Evolutionary conservation across 2,113 vertebrate genomes (phyloP), one percentile per base, ranked within the genome.

Genomic region (Tachycineta bicolor): DNA sequence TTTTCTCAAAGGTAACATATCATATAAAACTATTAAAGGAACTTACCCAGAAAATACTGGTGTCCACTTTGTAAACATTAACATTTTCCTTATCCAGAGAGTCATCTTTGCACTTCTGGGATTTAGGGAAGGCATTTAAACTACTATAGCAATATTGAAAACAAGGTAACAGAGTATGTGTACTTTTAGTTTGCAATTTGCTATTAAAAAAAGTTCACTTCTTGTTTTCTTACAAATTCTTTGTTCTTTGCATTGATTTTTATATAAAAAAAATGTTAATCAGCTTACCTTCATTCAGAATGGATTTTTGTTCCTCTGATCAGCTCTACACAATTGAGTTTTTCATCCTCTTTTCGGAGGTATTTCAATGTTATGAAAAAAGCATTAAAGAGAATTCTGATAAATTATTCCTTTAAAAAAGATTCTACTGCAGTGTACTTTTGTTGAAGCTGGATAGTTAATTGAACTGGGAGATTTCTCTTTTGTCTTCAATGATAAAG

Each of bases 181-280:
- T 94, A 53, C 56, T 75, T 84, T 70, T 37, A 68, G 49, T 47
- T 87, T 87, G 75, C n/a, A 86, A 59, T 92, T 84, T 89, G 16
- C 62, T 95, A 68, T 58, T 14, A 34, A n/a, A 65, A 74, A 21
- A 62, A 46, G 39, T 91, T 81, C 13, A 26, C 91, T 73, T 53
- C 67, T 88, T 87, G 60, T 64, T 94, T 95, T 90, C 75, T 90
- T 93, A 74, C 11, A 67, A 83, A 79, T 90, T 94, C 75, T 95
- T 96, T 96, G 64, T 90, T 96, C 71, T 93, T 93, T 95, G 63
- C 91, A 96, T 95, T 90, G 94, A 97, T 96, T 95, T 94, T 96
- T 91, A 84, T 89, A 47, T 91, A 96, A 89, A 95, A 89, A 95
- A 95, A 89, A 95, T 94, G 71, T 94, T 97, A 97, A 98, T 97